Evolutionary conservation across 2,888 invertebrate species (phyloP), one percentile per base, ranked within the genome.

Genomic region (Imbricaverruca yamaguchii): DNA sequence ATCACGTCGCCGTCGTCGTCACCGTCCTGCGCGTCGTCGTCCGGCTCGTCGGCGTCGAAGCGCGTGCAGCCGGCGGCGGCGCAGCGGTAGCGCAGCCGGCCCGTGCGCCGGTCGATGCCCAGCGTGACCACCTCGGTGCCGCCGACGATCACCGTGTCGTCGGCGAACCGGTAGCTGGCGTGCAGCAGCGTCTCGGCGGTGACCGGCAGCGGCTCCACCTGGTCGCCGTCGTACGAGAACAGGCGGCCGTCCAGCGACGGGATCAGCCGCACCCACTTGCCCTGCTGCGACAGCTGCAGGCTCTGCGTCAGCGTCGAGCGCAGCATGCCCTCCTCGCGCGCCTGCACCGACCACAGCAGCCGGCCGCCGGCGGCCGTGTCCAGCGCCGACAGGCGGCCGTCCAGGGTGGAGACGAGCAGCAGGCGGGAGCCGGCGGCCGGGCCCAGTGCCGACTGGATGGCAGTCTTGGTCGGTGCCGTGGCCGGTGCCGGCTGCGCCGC

Each of bases 211-310:
- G 94, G 92, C 88, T 97, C 94, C 80, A 98, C 91, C 83, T 91
- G 92, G 83, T 93, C 92, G 0, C 95, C 96, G 87, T 96, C 94
- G 87, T 96, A 93, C 87, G 94, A 94, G 88, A 96, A 98, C 80
- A 98, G 89, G 7, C 93, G 92, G 2, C 98, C 98, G 85, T 93
- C 93, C 15, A 98, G 89, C 0, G 98, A 96, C 1, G 98, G 98
- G 85, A 98, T 96, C 86, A 98, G 90, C 80, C 95, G 91, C 25
- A 95, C 92, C 91, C 92, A 93, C 87, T 94, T 93, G 3, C 95
- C 96, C 86, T 93, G 92, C 81, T 93, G 92, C 65, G 92, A 93
- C 74, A 95, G 87, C 93, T 94, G 86, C 79, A 88, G 86, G 83
- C 84, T 87, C 82, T 59, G 57, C 57, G 56, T 79, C 79, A 79